These are phyloP conservation scores for Cebidichthys violaceus DNA, from an alignment of 2,113 vertebrate species.

Conservation along the genomic window DNA sequence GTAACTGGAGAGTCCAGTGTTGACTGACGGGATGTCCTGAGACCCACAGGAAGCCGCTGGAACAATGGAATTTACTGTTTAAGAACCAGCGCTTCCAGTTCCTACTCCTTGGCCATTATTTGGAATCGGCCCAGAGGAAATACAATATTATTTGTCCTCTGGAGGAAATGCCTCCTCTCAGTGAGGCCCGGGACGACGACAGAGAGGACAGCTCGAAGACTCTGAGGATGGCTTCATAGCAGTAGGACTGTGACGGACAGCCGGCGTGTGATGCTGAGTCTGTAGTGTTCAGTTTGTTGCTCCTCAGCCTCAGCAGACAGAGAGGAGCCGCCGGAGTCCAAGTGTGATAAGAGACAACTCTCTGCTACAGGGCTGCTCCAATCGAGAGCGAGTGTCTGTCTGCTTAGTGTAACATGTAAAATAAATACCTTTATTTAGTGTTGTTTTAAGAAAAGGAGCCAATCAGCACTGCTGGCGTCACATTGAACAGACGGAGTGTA, in stretches of 20 bases:
- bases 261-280: slow-evolving; percentile 9
- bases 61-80: slow-evolving; percentile 82
- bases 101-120: slow-evolving; percentile 72
- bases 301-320: slow-evolving; percentile 36
- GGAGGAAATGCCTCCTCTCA: slow-evolving; percentile 67
- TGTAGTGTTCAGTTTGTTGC: slow-evolving; percentile 6
- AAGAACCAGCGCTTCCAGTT: slow-evolving; percentile 78
- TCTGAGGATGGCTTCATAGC: not conserved
- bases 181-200: slow-evolving; percentile 28
- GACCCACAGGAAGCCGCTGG: slow-evolving; percentile 75
- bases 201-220: slow-evolving; percentile 11
- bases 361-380: too few species aligned
- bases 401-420: too few species aligned
- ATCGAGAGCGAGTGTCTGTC: too few species aligned
- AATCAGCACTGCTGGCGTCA: too few species aligned
- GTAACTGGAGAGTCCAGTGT: slow-evolving; percentile 74
- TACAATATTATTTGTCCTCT: slow-evolving; percentile 71
- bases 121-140: slow-evolving; percentile 70
- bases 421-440: too few species aligned
- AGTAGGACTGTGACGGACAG: not conserved
- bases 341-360: slow-evolving; percentile 53
- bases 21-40: slow-evolving; percentile 77
- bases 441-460: too few species aligned
- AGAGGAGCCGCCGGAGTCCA: slow-evolving; percentile 45
- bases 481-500: too few species aligned